phyloP scores from a whole-genome alignment of 2,888 invertebrate genomes.

The Drosophila neutralis region DNA sequence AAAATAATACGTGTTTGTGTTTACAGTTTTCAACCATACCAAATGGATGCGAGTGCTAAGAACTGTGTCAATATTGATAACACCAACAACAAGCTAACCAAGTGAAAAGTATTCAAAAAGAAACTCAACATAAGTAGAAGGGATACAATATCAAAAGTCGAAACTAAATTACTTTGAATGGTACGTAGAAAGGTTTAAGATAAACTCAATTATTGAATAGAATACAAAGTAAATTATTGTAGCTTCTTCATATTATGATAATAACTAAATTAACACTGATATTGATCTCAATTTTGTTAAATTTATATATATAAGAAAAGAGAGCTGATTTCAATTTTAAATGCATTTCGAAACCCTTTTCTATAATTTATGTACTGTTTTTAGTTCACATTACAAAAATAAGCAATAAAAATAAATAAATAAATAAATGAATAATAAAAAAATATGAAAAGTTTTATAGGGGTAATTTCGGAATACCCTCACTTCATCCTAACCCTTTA shows the following conservation, averaged over 20 bases:
- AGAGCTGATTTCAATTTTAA: neutral
- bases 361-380: neutral
- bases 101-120: conserved; percentile 3
- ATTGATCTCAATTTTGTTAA: neutral
- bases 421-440: neutral
- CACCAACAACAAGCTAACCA: conserved; percentile 7
- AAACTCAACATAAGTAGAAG: neutral
- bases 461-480: neutral
- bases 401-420: neutral
- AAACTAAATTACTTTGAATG: conserved; percentile 27
- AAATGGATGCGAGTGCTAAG: conserved; percentile 24
- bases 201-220: neutral
- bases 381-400: neutral
- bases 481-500: neutral
- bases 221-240: neutral
- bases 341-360: neutral
- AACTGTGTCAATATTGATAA: conserved; percentile 22
- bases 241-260: neutral
- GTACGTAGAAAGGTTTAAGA: conserved; percentile 31
- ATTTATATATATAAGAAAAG: neutral
- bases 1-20: conserved; percentile 34
- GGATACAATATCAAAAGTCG: conserved; percentile 14
- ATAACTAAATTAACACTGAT: too few relatives aligned
- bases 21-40: conserved; percentile 32
- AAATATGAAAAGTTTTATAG: neutral